A percentile compares a stretch with the other conserved stretches of the same genome.
Evolutionary conservation across 2,888 invertebrate species (phyloP).

Genomic region (Chaetogeoica ovagalla): DNA sequence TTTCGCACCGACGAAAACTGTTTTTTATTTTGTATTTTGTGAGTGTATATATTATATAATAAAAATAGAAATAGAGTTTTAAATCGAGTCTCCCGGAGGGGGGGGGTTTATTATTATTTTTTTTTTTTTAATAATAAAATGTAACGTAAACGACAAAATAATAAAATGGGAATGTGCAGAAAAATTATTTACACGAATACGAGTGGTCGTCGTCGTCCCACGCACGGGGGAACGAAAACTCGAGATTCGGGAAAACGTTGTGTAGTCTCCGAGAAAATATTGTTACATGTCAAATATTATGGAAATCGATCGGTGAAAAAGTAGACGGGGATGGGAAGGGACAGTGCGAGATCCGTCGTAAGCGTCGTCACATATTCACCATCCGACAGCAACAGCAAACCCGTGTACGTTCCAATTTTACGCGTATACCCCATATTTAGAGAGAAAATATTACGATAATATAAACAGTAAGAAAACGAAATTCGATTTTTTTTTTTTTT

Average conservation of each 20-base stretch:
- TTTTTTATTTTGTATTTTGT: too few species aligned
- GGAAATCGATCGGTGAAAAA: too few species aligned
- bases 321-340: too few species aligned
- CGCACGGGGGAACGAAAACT: background rate
- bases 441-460: background rate
- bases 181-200: constrained; percentile 38
- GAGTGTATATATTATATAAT: too few species aligned
- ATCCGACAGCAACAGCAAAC: background rate
- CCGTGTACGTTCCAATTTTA: background rate
- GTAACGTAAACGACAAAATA: background rate
- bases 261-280: background rate
- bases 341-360: too few species aligned
- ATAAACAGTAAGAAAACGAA: constrained; percentile 36
- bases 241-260: constrained; percentile 19
- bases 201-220: background rate
- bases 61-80: background rate
- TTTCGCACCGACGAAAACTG: constrained; percentile 7
- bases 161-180: constrained; percentile 47
- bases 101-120: background rate
- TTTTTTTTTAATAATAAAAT: constrained; percentile 13
- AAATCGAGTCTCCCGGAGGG: constrained; percentile 14
- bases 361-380: too few species aligned
- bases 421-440: background rate
- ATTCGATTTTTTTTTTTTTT: background rate
- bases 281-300: too few species aligned